These are phyloP conservation scores for Oryzias javanicus DNA, from an alignment of 2,113 vertebrate species.

Conservation along the genomic window DNA sequence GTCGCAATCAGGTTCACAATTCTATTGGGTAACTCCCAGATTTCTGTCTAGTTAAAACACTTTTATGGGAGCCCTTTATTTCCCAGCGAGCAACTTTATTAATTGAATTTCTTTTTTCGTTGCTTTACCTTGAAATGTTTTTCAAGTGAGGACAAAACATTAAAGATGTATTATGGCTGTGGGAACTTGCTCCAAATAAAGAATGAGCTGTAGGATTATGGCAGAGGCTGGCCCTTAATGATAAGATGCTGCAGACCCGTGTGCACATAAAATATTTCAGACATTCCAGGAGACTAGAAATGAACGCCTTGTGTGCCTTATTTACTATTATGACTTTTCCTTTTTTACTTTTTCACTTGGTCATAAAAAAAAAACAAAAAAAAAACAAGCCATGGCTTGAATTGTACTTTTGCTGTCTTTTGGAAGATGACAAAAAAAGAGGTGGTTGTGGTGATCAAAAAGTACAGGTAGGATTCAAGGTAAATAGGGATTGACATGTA, in stretches of 20 bases:
- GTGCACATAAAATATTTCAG: conserved; percentile 4
- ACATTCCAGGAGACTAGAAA: conserved; percentile 11
- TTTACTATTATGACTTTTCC: conserved; percentile 24
- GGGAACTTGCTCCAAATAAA: neutral
- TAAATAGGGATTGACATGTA: too few species aligned
- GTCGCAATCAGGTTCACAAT: too few species aligned
- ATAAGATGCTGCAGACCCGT: conserved; percentile 20
- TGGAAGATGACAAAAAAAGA: conserved; percentile 6
- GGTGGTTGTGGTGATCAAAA: conserved; percentile 23
- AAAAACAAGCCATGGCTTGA: neutral
- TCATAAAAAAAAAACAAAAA: too few species aligned
- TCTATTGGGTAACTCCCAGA: too few species aligned
- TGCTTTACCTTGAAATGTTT: neutral
- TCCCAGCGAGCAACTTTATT: too few species aligned
- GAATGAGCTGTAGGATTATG: conserved; percentile 1
- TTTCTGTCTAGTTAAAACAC: too few species aligned
- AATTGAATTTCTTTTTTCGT: neutral
- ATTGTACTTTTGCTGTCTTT: neutral
- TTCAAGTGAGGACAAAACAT: neutral
- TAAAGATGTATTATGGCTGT: neutral
- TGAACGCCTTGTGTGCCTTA: conserved; percentile 1
- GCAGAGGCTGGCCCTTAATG: conserved; percentile 16
- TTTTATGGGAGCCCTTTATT: too few species aligned
- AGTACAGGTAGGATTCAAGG: neutral
- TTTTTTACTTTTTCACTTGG: neutral